A percentile compares a stretch with the other conserved stretches of the same genome.
Conservation (phyloP, 2,888 invertebrate genomes). For the Melieria picta region DNA sequence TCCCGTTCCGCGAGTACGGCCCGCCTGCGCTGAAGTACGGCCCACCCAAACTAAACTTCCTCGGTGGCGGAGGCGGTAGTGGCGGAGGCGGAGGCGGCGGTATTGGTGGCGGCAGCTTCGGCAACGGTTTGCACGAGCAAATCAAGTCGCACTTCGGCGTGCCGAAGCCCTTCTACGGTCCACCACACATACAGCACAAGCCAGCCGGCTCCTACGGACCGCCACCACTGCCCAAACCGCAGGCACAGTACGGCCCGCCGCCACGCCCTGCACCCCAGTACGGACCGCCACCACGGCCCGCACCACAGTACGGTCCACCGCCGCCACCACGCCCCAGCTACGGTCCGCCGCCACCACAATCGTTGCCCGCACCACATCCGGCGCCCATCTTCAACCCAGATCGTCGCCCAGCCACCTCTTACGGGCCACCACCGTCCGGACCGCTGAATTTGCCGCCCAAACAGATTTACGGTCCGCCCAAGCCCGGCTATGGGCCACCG, state of each 20-base stretch:
- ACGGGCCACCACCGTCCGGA: constrained; percentile 59
- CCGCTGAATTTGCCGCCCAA: constrained; percentile 61
- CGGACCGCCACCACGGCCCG: constrained; percentile 48
- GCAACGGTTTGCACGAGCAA: constrained; percentile 59
- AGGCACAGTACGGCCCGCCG: constrained; percentile 61
- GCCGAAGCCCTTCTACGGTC: constrained; percentile 66
- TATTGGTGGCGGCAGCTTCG: constrained; percentile 37
- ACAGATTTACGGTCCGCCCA: constrained; percentile 66
- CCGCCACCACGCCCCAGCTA: constrained; percentile 49
- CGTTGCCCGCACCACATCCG: constrained; percentile 58
- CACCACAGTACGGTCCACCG: constrained; percentile 67
- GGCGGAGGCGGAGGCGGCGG: constrained; percentile 54
- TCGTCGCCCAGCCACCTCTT: constrained; percentile 55
- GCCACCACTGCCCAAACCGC: constrained; percentile 50
- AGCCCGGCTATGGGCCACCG: constrained; percentile 55
- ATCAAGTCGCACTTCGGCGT: constrained; percentile 63
- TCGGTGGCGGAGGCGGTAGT: constrained; percentile 54
- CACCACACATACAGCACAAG: constrained; percentile 58
- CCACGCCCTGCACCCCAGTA: constrained; percentile 44
- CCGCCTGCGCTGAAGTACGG: constrained; percentile 67
- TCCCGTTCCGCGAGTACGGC: constrained; percentile 63
- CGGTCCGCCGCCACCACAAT: constrained; percentile 56
- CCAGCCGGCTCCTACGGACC: constrained; percentile 53
- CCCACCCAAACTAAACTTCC: constrained; percentile 67
- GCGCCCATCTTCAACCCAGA: constrained; percentile 53